Evolutionary conservation across 2,888 invertebrate genomes (phyloP).

Genomic region (Cephus runcator): DNA sequence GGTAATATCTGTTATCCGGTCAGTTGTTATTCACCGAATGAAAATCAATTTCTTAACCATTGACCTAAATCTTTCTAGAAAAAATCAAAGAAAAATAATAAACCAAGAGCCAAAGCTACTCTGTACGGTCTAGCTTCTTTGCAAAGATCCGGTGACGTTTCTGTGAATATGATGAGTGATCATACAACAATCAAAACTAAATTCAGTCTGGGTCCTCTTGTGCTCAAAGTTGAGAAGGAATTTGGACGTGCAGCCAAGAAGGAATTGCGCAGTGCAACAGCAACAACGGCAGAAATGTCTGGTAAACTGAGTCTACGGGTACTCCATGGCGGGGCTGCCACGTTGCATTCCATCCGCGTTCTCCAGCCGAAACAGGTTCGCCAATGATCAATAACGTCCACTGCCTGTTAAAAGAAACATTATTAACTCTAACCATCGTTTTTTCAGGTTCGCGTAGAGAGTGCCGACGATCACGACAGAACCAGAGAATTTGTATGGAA

Average conservation of each 20-base stretch:
- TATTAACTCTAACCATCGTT: slow-evolving; percentile 15
- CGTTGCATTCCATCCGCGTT: slow-evolving; percentile 85
- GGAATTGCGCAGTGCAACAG: slow-evolving; percentile 86
- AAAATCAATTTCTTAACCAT: slow-evolving; percentile 7
- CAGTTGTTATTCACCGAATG: slow-evolving; percentile 39
- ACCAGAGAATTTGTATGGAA: slow-evolving; percentile 87
- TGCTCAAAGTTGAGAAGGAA: slow-evolving; percentile 83
- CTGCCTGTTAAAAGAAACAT: neutral
- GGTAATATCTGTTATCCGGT: slow-evolving; percentile 26
- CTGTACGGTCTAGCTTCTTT: slow-evolving; percentile 83
- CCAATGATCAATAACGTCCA: neutral
- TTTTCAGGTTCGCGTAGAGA: slow-evolving; percentile 83
- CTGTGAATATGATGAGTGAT: slow-evolving; percentile 81
- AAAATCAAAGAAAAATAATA: slow-evolving; percentile 67
- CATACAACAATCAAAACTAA: slow-evolving; percentile 86
- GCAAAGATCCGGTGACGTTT: slow-evolving; percentile 82
- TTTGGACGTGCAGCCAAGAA: slow-evolving; percentile 83
- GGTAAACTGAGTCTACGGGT: slow-evolving; percentile 83
- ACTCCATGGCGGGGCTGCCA: slow-evolving; percentile 83
- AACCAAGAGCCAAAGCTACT: slow-evolving; percentile 79
- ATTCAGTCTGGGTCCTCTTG: slow-evolving; percentile 83
- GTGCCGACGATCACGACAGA: slow-evolving; percentile 83
- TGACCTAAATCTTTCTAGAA: slow-evolving; percentile 41
- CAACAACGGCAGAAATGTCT: slow-evolving; percentile 87
- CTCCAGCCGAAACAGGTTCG: slow-evolving; percentile 87